Evolutionary conservation across 2,888 invertebrate species (phyloP), one percentile per base, ranked within the genome.

Genomic region (Caenorhabditis sp.): DNA sequence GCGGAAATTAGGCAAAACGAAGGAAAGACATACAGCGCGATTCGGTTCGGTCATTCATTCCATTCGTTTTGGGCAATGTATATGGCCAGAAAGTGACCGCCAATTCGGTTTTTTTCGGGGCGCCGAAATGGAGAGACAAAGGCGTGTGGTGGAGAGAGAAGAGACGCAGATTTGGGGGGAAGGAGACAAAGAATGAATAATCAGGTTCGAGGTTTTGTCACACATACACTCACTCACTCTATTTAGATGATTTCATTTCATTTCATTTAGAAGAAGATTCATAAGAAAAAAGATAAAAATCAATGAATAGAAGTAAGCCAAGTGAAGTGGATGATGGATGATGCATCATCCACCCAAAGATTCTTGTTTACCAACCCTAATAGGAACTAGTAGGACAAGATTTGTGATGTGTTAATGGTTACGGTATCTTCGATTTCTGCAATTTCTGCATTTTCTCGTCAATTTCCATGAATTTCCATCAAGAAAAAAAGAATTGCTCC

Each of bases 401-500:
- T n/a, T n/a, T n/a, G n/a, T 32, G 32, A 6, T 32, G 9, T 32
- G 32, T 9, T 32, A 9, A 32, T 32, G n/a, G n/a, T n/a, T n/a
- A n/a, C n/a, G n/a, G n/a, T n/a, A n/a, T n/a, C n/a, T n/a, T n/a
- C n/a, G n/a, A n/a, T n/a, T n/a, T n/a, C n/a, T n/a, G n/a, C n/a
- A n/a, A n/a, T n/a, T n/a, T n/a, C n/a, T n/a, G n/a, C n/a, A n/a
- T n/a, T n/a, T n/a, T 40, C 40, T 40, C 15, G 11, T 15, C 40
- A 3, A 15, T 15, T 13, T n/a, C 26, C 11, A 40, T 2, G 13
- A 13, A 40, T 40, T 2, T 40, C 13, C 40, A 6, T 5, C 9
- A 40, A 6, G 32, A 32, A 62, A 65, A 67, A 79, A 71, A 22
- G 37, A 40, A 62, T 86, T 87, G 88, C 88, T 87, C 87, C 85